Conservation (phyloP, 2,113 vertebrate genomes). For the Urocitellus parryii region DNA sequence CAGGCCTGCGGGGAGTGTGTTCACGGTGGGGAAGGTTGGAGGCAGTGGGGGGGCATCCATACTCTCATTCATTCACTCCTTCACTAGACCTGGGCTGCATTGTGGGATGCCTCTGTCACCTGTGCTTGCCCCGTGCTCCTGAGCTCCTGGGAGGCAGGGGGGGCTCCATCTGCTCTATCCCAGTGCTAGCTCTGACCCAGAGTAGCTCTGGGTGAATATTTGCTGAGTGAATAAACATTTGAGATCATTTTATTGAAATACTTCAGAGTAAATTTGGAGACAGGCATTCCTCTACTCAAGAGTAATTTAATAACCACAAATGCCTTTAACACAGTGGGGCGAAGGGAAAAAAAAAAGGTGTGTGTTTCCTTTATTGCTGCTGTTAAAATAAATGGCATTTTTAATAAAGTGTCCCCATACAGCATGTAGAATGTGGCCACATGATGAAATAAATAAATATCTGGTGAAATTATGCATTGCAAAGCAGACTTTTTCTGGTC, state of each 20-base stretch:
- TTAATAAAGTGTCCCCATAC: constrained; percentile 88
- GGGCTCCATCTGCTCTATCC: background rate
- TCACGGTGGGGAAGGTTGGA: background rate
- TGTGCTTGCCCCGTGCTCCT: rapidly evolving
- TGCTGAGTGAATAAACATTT: constrained; percentile 82
- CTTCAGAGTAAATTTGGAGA: constrained; percentile 87
- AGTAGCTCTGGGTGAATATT: constrained; percentile 73
- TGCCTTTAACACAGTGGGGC: constrained; percentile 80
- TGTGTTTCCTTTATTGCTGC: constrained; percentile 84
- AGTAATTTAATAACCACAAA: constrained; percentile 87
- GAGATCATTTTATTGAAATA: constrained; percentile 87
- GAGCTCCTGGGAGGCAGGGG: background rate
- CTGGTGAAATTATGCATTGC: constrained; percentile 86
- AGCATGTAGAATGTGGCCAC: constrained; percentile 86
- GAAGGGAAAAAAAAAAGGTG: constrained; percentile 68
- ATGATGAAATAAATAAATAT: constrained; percentile 86
- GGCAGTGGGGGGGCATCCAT: background rate
- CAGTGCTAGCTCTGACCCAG: background rate
- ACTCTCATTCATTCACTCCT: background rate
- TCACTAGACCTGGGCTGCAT: background rate
- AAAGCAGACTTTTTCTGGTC: constrained; percentile 86
- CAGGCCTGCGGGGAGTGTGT: background rate
- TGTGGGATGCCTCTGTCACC: background rate
- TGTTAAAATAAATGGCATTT: constrained; percentile 90
- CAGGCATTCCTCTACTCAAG: constrained; percentile 87